Conservation (phyloP, 2,888 invertebrate species). For the Malthinus seriepunctatus region DNA sequence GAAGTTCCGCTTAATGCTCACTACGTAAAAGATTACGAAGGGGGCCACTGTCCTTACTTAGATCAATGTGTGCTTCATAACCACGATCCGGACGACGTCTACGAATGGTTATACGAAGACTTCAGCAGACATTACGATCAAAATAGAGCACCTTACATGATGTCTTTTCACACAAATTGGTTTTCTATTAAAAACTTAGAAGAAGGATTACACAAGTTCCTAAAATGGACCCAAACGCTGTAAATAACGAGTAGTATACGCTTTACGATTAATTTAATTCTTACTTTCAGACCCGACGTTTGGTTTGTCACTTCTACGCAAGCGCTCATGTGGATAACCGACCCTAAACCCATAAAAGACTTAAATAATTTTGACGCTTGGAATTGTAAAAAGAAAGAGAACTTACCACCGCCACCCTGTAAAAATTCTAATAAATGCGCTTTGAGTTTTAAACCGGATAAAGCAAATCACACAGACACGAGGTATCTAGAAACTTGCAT, state of each 20-base stretch:
- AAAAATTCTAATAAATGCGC: constrained; percentile 83
- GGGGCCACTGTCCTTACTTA: constrained; percentile 89
- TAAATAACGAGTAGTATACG: constrained; percentile 54
- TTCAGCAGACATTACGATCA: constrained; percentile 83
- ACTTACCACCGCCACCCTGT: constrained; percentile 75
- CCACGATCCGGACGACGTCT: constrained; percentile 73
- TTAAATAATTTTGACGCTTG: constrained; percentile 78
- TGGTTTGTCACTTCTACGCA: constrained; percentile 87
- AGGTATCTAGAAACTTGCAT: constrained; percentile 87
- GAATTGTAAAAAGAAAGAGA: constrained; percentile 75
- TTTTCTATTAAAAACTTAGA: constrained; percentile 87
- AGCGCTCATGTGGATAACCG: constrained; percentile 89
- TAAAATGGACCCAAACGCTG: constrained; percentile 77
- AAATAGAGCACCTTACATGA: constrained; percentile 90
- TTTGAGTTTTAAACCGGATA: constrained; percentile 75
- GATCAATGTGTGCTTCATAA: constrained; percentile 92
- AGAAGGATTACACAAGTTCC: constrained; percentile 80
- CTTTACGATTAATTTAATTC: constrained; percentile 9
- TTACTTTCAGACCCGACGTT: constrained; percentile 72
- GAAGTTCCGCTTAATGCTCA: constrained; percentile 90
- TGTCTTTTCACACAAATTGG: constrained; percentile 97
- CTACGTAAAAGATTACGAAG: constrained; percentile 85
- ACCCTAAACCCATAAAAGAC: constrained; percentile 72
- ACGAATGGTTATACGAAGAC: constrained; percentile 89
- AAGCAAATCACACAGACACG: constrained; percentile 76